These are phyloP conservation scores for Malacosoma neustria DNA, from an alignment of 2,888 invertebrate genomes.

Conservation along the genomic window DNA sequence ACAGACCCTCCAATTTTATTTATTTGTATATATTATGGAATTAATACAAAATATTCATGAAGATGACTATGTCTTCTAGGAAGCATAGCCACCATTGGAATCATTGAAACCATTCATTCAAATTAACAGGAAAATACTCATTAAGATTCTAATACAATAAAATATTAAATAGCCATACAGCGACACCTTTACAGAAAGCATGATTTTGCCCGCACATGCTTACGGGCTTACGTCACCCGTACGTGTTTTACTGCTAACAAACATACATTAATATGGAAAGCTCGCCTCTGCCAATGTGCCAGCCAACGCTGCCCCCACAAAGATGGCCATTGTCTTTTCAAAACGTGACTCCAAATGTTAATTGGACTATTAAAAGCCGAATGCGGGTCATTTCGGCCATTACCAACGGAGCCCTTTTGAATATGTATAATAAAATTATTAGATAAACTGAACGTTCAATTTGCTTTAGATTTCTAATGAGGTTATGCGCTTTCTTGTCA, in stretches of 20 bases:
- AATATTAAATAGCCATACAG: background rate
- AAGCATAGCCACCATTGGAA: background rate
- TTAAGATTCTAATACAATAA: background rate
- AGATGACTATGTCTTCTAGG: background rate
- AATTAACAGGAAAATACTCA: background rate
- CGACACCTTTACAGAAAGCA: conserved; percentile 27
- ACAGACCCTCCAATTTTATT: too few species aligned
- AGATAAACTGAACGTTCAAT: conserved; percentile 62
- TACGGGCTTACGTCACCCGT: conserved; percentile 57
- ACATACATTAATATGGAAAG: conserved; percentile 74
- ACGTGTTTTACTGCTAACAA: conserved; percentile 73
- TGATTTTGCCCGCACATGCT: conserved; percentile 47
- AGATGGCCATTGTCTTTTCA: conserved; percentile 72
- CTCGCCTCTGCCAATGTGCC: conserved; percentile 65
- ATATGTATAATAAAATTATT: conserved; percentile 75
- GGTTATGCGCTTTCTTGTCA: conserved; percentile 75
- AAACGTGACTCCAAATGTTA: conserved; percentile 74
- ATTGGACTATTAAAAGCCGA: conserved; percentile 72
- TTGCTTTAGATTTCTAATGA: conserved; percentile 71
- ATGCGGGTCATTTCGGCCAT: conserved; percentile 73
- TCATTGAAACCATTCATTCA: background rate
- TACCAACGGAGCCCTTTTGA: conserved; percentile 67
- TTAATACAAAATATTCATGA: too few species aligned
- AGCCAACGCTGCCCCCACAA: conserved; percentile 68
- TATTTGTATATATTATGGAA: too few species aligned